These are phyloP conservation scores for Oxystoma pomonae DNA, from an alignment of 2,888 invertebrate species.

Conservation along the genomic window DNA sequence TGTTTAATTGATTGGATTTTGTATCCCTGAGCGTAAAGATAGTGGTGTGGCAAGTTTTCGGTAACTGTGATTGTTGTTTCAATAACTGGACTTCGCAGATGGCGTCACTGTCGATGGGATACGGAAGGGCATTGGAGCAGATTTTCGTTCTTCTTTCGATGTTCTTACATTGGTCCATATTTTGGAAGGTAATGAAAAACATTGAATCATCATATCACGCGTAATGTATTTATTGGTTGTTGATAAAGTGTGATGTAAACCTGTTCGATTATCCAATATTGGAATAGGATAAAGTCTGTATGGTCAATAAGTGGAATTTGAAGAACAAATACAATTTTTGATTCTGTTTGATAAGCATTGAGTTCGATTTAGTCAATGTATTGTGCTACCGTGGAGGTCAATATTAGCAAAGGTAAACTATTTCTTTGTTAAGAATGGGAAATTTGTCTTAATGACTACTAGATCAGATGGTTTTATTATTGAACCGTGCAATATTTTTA, in stretches of 20 bases:
- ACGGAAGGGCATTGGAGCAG: constrained; percentile 15
- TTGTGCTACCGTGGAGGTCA: constrained; percentile 1
- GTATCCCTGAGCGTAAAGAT: background rate
- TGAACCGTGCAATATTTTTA: constrained; percentile 8
- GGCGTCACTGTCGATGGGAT: constrained; percentile 16
- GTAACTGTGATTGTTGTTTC: background rate
- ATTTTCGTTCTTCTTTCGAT: constrained; percentile 6
- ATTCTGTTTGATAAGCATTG: constrained; percentile 8
- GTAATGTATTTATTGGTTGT: constrained; percentile 10
- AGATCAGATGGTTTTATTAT: constrained; percentile 10
- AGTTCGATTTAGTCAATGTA: constrained; percentile 12
- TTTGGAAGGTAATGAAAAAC: constrained; percentile 8
- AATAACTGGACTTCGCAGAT: constrained; percentile 15
- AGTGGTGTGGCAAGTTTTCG: background rate
- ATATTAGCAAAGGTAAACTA: constrained; percentile 7
- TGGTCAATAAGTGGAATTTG: constrained; percentile 9
- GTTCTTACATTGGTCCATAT: constrained; percentile 10
- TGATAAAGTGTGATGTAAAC: constrained; percentile 1
- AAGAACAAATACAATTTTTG: constrained; percentile 10
- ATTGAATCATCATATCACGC: constrained; percentile 14
- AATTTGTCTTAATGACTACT: constrained; percentile 10
- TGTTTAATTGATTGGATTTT: no score
- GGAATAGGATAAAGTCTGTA: constrained; percentile 4
- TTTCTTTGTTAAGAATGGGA: constrained; percentile 11
- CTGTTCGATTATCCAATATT: constrained; percentile 10